Conservation (phyloP, 2,113 vertebrate species). For the Chaenocephalus aceratus region DNA sequence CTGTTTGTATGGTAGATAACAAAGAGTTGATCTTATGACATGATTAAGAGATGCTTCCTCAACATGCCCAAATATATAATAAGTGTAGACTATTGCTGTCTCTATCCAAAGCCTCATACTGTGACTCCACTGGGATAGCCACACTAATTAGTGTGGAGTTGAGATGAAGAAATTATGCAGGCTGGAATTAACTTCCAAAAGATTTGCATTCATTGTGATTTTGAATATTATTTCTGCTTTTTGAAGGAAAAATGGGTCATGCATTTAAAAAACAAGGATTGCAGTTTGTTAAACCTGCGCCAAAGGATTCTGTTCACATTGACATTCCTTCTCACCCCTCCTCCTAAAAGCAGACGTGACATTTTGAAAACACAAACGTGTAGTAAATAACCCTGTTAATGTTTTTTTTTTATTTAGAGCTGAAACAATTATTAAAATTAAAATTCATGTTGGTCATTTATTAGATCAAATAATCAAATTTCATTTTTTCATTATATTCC, state of each 20-base stretch:
- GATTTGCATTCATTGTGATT: background rate
- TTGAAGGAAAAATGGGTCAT: background rate
- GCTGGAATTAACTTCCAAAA: background rate
- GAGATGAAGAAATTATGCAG: conserved; percentile 5
- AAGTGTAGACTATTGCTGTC: background rate
- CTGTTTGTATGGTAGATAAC: conserved; percentile 3
- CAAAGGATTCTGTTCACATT: background rate
- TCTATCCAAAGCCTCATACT: conserved; percentile 34
- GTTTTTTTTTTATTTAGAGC: too few species aligned
- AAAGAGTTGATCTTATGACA: conserved; percentile 24
- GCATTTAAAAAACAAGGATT: background rate
- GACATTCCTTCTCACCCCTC: background rate
- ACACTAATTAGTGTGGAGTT: conserved; percentile 8
- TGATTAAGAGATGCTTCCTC: conserved; percentile 14
- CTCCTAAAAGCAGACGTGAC: conserved; percentile 14
- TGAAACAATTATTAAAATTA: too few species aligned
- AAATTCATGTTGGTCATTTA: too few species aligned
- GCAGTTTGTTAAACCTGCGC: background rate
- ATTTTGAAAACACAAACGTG: background rate
- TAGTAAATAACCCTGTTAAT: conserved; percentile 15
- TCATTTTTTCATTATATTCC: too few species aligned
- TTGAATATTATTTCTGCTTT: background rate
- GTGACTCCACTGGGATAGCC: conserved; percentile 38
- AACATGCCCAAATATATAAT: background rate
- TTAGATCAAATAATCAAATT: too few species aligned